Base-by-base conservation (phyloP, 2,888 invertebrate species). In the Minunthozetes semirufus region DNA sequence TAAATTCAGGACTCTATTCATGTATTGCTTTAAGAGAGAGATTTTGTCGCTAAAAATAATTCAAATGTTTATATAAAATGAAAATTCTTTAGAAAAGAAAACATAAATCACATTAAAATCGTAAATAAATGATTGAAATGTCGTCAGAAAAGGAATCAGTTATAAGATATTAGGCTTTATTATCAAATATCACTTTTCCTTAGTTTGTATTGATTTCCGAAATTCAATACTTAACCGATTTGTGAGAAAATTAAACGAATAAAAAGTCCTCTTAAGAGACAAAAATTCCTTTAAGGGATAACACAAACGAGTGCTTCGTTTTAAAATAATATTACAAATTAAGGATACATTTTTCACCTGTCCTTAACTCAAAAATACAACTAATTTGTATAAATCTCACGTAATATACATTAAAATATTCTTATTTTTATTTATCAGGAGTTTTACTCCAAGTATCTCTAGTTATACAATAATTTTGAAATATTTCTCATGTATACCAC, bases 341-440 rank as follows among this genome's bases (percentile, higher is more conserved):
- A 19, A 53, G 19, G 22, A 6, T 53, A 19, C 8, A 19, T 19
- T 19, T 19, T n/a, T 53, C 19, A 19, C 22, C n/a, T 61, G 59
- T 27, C 59, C 27, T 27, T 25, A 56, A 25, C 22, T 8, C 22
- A 15, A 3, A 66, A 66, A 38, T n/a, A 66, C 66, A 66, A 38
- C 66, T 66, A 4, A 66, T 66, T 66, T 42, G 19, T 66, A 66
- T 42, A 66, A 38, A 38, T 66, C 38, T 66, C 66, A 66, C 66
- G 66, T 66, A 38, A n/a, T n/a, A 33, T 66, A 15, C 66, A 17
- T 38, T 29, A 17, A 29, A 61, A 17, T 17, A 22, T 33, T 66
- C n/a, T 33, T 33, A 33, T 33, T 33, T 33, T 33, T 33, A 33
- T 33, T 33, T 33, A 33, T 33, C 33, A 33, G 38, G 33, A 66